phyloP scores from a whole-genome alignment of 1,140 invertebrate genomes.

The Euwallacea similis region DNA sequence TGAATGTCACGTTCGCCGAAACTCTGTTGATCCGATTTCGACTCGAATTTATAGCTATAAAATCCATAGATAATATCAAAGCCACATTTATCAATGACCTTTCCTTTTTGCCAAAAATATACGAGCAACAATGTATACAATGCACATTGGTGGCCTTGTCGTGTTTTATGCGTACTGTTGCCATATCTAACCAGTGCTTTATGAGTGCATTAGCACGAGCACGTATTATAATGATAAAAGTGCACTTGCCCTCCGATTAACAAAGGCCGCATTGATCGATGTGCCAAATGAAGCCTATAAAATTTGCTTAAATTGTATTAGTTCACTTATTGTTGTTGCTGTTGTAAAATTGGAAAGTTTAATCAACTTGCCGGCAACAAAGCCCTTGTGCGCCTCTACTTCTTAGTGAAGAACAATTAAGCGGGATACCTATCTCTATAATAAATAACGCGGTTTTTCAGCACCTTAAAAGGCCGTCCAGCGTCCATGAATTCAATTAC shows the following conservation, averaged over 20 bases:
- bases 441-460: conserved; percentile 2
- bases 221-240: neutral
- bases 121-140: neutral
- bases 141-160: neutral
- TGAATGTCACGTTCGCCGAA: no score
- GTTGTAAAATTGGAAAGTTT: neutral
- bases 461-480: neutral
- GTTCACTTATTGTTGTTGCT: neutral
- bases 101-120: neutral
- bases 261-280: neutral
- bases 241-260: neutral
- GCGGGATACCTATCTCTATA: neutral
- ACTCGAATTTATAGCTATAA: neutral
- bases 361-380: neutral
- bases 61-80: neutral
- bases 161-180: neutral
- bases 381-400: neutral
- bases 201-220: neutral
- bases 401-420: neutral
- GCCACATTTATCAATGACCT: neutral
- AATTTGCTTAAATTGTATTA: neutral
- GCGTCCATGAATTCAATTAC: neutral
- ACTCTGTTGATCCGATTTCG: no score
- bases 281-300: neutral
- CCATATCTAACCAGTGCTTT: neutral